Evolutionary conservation across 2,888 invertebrate genomes (phyloP).

Genomic region (Camptogramma bilineatum): DNA sequence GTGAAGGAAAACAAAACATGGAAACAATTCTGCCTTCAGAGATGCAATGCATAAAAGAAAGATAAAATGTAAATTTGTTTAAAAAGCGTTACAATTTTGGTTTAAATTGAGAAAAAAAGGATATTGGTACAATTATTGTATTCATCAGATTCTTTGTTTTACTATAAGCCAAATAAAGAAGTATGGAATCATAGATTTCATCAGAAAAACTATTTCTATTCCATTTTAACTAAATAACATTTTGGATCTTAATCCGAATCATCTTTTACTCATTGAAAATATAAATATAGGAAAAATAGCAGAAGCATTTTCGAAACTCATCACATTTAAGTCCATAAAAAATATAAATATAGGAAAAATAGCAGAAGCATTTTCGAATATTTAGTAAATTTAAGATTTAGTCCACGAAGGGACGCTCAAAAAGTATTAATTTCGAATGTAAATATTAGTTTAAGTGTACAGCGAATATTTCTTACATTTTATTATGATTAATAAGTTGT

Average conservation of each 20-base stretch:
- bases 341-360: background rate
- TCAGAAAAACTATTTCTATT: background rate
- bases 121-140: no score
- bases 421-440: slow-evolving; percentile 57
- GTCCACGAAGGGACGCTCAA: slow-evolving; percentile 46
- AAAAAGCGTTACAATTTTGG: no score
- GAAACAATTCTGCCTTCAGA: no score
- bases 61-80: no score
- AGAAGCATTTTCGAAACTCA: background rate
- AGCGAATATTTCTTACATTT: slow-evolving; percentile 5
- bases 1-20: no score
- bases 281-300: background rate
- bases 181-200: no score
- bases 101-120: no score
- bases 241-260: background rate
- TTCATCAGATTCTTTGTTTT: no score
- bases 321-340: background rate
- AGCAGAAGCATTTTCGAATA: background rate
- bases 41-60: no score
- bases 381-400: slow-evolving; percentile 27
- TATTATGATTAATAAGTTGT: background rate
- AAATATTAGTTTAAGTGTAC: slow-evolving; percentile 31
- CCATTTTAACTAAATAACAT: background rate
- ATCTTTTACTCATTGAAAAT: background rate
- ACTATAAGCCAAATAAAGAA: no score